phyloP scores from a whole-genome alignment of 2,113 vertebrate genomes.

The Oncorhynchus masou region DNA sequence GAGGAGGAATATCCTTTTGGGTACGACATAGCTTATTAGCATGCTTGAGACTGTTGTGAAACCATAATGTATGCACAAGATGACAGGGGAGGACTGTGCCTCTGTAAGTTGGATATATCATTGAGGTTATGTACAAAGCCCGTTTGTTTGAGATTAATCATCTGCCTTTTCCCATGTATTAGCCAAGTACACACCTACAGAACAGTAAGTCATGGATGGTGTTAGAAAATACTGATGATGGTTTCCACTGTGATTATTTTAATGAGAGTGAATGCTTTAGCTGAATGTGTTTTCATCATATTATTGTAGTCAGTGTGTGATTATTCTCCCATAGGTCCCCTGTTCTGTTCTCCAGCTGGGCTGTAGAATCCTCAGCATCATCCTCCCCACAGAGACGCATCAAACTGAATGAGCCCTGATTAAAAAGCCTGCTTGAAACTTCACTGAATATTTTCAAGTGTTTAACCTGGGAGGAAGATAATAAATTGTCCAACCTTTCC shows the following conservation, averaged over 20 bases:
- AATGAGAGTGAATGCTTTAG: conserved; percentile 22
- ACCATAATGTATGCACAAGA: conserved; percentile 14
- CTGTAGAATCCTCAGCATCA: conserved; percentile 23
- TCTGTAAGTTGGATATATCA: conserved; percentile 12
- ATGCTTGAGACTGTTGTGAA: not conserved
- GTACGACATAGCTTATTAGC: not conserved
- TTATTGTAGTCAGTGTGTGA: conserved; percentile 48
- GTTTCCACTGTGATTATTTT: not conserved
- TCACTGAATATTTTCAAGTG: conserved; percentile 44
- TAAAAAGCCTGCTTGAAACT: conserved; percentile 50
- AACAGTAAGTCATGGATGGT: conserved; percentile 18
- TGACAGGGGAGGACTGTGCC: not conserved
- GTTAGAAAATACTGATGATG: not conserved
- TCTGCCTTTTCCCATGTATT: conserved; percentile 13
- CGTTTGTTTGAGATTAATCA: conserved; percentile 33
- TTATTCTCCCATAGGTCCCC: conserved; percentile 37
- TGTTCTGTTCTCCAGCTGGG: conserved; percentile 17
- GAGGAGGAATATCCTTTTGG: not conserved
- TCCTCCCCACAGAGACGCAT: conserved; percentile 34
- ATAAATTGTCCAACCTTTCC: conserved; percentile 35
- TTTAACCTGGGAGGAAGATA: conserved; percentile 53
- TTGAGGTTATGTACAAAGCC: not conserved
- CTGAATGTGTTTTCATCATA: conserved; percentile 31
- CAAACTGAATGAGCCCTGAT: conserved; percentile 43
- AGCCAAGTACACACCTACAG: conserved; percentile 20